Evolutionary conservation across 1,140 invertebrate species (phyloP).

Genomic region (Leptoteleia sp.): DNA sequence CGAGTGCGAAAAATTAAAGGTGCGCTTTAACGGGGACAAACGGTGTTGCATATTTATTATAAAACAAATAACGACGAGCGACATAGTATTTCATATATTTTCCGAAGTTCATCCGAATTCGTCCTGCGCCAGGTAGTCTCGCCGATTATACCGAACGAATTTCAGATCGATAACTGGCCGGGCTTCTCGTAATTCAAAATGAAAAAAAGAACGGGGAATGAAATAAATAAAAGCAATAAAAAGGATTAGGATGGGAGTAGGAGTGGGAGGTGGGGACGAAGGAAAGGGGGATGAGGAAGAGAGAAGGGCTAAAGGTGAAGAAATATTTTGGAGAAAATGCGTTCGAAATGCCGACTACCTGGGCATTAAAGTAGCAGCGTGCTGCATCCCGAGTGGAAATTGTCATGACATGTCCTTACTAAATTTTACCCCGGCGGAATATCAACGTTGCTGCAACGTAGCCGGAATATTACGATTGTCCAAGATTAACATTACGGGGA

Average conservation of each 20-base stretch:
- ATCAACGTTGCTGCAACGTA: constrained; percentile 56
- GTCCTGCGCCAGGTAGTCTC: constrained; percentile 25
- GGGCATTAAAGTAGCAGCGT: constrained; percentile 43
- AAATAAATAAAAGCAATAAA: constrained; percentile 23
- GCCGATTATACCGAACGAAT: constrained; percentile 58
- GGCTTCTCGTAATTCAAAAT: constrained; percentile 56
- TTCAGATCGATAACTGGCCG: constrained; percentile 60
- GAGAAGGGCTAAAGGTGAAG: constrained; percentile 12
- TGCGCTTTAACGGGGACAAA: constrained; percentile 46
- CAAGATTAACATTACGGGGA: constrained; percentile 50
- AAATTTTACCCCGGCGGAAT: constrained; percentile 55
- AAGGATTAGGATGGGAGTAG: neutral
- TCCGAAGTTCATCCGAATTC: constrained; percentile 52
- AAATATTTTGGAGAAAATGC: constrained; percentile 50
- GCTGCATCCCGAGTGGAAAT: constrained; percentile 54
- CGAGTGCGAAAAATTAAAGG: constrained; percentile 37
- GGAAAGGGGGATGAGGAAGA: neutral
- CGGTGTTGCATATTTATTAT: constrained; percentile 48
- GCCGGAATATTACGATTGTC: constrained; percentile 61
- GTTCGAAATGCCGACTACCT: constrained; percentile 45
- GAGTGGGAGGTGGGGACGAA: neutral
- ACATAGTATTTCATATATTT: constrained; percentile 18
- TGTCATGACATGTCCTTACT: constrained; percentile 55
- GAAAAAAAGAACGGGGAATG: constrained; percentile 19
- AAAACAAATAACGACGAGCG: constrained; percentile 45